Percentiles rank a stretch among this genome's conserved stretches.
These are phyloP conservation scores for Celastrina argiolus DNA, from an alignment of 2,888 invertebrate genomes.

Conservation along the genomic window DNA sequence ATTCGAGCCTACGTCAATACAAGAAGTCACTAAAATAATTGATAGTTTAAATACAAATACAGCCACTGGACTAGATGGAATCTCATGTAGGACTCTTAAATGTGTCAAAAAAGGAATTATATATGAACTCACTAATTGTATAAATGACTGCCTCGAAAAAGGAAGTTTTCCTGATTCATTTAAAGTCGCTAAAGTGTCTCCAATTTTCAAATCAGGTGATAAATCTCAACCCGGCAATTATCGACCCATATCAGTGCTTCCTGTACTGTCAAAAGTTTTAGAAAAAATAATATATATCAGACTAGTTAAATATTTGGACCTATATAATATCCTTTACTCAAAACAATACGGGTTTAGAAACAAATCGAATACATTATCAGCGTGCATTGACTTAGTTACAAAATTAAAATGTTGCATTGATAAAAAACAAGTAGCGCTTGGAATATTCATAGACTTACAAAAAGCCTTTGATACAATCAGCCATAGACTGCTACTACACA, in stretches of 20 bases:
- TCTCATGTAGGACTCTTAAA: background rate
- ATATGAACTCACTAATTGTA: background rate
- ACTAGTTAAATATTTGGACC: background rate
- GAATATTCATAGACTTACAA: background rate
- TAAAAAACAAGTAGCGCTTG: background rate
- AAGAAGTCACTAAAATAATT: too few species aligned
- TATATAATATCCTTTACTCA: background rate
- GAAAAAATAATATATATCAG: background rate
- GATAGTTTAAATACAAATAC: too few species aligned
- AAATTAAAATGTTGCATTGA: background rate
- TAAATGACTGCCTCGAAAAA: background rate
- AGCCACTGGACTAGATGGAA: background rate
- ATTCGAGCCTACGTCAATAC: too few species aligned
- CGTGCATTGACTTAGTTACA: background rate
- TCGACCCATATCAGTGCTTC: background rate
- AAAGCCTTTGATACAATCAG: background rate
- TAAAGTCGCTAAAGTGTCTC: background rate
- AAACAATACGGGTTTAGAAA: background rate
- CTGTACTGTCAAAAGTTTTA: background rate
- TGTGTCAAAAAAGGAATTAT: background rate
- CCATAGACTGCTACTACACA: too few species aligned
- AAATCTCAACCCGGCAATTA: background rate
- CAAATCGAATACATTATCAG: background rate
- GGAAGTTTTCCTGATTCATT: background rate
- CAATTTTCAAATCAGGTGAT: background rate